Conservation (phyloP, 2,113 vertebrate genomes). For the Synchiropus splendidus region DNA sequence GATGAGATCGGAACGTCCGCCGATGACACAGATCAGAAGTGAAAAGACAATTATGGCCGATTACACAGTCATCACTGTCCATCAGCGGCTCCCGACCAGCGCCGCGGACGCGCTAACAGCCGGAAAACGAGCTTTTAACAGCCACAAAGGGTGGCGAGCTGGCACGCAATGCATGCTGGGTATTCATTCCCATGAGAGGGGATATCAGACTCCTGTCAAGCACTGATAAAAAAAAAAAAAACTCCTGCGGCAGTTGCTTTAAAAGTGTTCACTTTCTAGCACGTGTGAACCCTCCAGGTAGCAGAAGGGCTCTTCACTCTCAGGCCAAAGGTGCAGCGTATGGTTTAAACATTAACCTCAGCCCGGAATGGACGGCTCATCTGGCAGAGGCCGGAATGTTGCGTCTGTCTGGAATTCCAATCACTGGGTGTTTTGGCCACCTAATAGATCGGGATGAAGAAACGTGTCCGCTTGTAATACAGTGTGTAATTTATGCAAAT, state of each 20-base stretch:
- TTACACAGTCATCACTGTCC: slow-evolving; percentile 99
- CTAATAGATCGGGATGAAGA: slow-evolving; percentile 73
- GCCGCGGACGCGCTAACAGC: slow-evolving; percentile 90
- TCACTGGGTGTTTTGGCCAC: slow-evolving; percentile 63
- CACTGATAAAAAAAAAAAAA: slow-evolving; percentile 60
- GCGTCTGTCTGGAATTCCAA: slow-evolving; percentile 64
- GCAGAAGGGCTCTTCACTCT: slow-evolving; percentile 30
- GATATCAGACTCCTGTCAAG: slow-evolving; percentile 55
- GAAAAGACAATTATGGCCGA: slow-evolving; percentile 99
- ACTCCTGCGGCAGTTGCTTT: slow-evolving; percentile 37
- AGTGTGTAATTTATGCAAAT: slow-evolving; percentile 78
- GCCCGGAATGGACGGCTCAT: slow-evolving; percentile 11
- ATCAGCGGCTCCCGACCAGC: slow-evolving; percentile 80
- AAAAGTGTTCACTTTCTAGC: slow-evolving; percentile 10
- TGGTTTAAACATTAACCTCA: slow-evolving; percentile 59
- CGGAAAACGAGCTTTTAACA: slow-evolving; percentile 99
- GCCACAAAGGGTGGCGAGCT: slow-evolving; percentile 90
- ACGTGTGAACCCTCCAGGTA: slow-evolving; percentile 33
- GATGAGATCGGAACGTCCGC: slow-evolving; percentile 77
- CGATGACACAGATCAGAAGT: slow-evolving; percentile 99
- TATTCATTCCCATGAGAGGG: slow-evolving; percentile 57
- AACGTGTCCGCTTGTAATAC: slow-evolving; percentile 62
- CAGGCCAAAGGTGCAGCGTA: slow-evolving; percentile 48
- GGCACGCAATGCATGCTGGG: slow-evolving; percentile 63
- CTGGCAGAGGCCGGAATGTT: slow-evolving; percentile 48